Evolutionary conservation across 2,797 vertebrate species (phyloP).

Genomic region (Brachymystax lenok): DNA sequence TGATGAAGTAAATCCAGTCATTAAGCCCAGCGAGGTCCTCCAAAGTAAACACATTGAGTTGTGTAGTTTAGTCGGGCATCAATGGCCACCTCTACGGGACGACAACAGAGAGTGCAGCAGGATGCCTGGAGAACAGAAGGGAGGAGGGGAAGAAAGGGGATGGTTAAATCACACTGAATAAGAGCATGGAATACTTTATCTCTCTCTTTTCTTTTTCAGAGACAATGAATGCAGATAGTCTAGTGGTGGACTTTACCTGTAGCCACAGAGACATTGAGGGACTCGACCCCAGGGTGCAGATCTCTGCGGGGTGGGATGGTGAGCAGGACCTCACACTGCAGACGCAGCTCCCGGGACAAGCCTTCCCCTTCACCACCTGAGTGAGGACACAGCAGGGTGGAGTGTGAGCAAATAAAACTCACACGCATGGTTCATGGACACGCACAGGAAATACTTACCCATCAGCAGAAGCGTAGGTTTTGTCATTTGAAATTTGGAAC

Average conservation of each 20-base stretch:
- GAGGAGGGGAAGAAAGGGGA: not conserved
- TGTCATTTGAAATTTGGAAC: slow-evolving; percentile 66
- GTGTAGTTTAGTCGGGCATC: not conserved
- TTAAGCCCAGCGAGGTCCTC: slow-evolving; percentile 31
- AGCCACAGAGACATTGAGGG: slow-evolving; percentile 89
- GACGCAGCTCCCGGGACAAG: slow-evolving; percentile 75
- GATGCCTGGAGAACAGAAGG: slow-evolving; percentile 57
- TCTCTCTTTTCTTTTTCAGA: too few species aligned
- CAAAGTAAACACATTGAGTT: slow-evolving; percentile 2
- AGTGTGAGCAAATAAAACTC: not conserved
- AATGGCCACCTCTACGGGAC: slow-evolving; percentile 34
- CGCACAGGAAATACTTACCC: slow-evolving; percentile 39
- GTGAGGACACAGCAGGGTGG: slow-evolving; percentile 28
- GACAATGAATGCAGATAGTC: too few species aligned
- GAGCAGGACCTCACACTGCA: slow-evolving; percentile 76
- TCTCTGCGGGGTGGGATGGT: slow-evolving; percentile 77
- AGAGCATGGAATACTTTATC: too few species aligned
- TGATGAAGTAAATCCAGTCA: slow-evolving; percentile 51
- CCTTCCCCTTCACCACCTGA: slow-evolving; percentile 84
- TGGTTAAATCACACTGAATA: too few species aligned
- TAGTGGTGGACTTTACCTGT: slow-evolving; percentile 49
- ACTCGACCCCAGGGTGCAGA: slow-evolving; percentile 80
- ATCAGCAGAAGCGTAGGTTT: slow-evolving; percentile 72
- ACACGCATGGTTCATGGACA: not conserved
- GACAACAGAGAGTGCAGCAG: slow-evolving; percentile 73